A percentile compares a stretch with the other conserved stretches of the same genome.
Evolutionary conservation across 2,888 invertebrate genomes (phyloP).

Genomic region (Artemia sinica): DNA sequence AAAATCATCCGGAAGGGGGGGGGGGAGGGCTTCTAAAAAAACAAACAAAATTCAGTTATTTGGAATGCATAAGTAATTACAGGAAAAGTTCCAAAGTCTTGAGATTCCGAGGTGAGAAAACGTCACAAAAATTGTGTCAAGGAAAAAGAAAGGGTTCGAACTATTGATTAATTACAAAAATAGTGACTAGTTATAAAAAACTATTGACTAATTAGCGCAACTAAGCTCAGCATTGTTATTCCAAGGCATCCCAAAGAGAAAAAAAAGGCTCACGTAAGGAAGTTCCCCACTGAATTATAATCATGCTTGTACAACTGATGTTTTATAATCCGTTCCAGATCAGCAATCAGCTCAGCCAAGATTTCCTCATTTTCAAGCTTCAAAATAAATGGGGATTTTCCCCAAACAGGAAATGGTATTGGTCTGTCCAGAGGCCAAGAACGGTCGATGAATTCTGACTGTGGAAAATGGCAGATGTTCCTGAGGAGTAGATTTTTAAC

Average conservation of each 20-base stretch:
- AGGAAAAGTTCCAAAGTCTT: too few species aligned
- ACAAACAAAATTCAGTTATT: too few species aligned
- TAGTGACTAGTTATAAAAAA: too few species aligned
- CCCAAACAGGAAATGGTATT: conserved; percentile 59
- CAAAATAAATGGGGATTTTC: conserved; percentile 34
- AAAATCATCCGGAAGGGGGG: too few species aligned
- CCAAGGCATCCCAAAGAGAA: neutral
- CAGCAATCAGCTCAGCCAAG: conserved; percentile 60
- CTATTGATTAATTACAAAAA: too few species aligned
- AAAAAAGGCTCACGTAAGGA: conserved; percentile 39
- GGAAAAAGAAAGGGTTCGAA: too few species aligned
- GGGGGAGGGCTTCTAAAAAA: too few species aligned
- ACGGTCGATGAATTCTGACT: neutral
- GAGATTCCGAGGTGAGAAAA: too few species aligned
- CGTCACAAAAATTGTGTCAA: too few species aligned
- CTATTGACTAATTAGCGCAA: too few species aligned
- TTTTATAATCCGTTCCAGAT: conserved; percentile 60
- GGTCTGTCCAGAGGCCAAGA: conserved; percentile 44
- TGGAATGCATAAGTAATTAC: too few species aligned
- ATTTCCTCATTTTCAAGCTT: conserved; percentile 40
- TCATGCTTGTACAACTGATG: conserved; percentile 62
- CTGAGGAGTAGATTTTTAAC: neutral
- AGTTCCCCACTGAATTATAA: conserved; percentile 76
- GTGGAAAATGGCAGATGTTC: neutral
- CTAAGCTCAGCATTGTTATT: too few species aligned